Percentiles rank a stretch among this genome's conserved stretches.
Evolutionary conservation across 2,113 vertebrate genomes (phyloP).

Genomic region (Phyllostomus discolor): DNA sequence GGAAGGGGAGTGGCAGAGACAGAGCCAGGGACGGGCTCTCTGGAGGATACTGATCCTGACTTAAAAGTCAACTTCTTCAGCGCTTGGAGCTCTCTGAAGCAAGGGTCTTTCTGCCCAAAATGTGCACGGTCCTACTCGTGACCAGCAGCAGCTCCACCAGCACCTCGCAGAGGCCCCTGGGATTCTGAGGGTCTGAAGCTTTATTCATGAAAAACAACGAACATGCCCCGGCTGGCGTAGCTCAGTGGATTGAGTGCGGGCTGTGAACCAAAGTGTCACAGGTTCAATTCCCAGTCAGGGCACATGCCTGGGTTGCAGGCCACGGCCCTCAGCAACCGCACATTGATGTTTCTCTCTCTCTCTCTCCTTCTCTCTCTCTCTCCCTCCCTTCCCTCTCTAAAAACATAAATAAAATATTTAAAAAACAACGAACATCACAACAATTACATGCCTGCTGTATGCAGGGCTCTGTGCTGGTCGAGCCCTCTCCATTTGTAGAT

Average conservation of each 20-base stretch:
- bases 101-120: not conserved
- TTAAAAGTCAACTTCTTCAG: not conserved
- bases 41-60: not conserved
- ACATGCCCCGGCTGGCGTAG: too few relatives aligned
- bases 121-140: fast-evolving
- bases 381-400: too few relatives aligned
- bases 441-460: fast-evolving
- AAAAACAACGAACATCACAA: too few relatives aligned
- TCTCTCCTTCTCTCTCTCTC: too few relatives aligned
- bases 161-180: fast-evolving
- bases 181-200: not conserved
- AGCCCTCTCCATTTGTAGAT: not conserved
- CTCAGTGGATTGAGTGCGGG: too few relatives aligned
- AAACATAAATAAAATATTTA: too few relatives aligned
- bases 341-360: too few relatives aligned
- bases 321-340: too few relatives aligned
- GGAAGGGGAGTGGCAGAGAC: not conserved
- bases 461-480: not conserved
- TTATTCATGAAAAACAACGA: not conserved
- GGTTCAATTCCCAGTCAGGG: too few relatives aligned
- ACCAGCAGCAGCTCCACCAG: fast-evolving
- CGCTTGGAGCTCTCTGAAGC: not conserved
- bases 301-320: too few relatives aligned
- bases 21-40: not conserved
- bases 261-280: too few relatives aligned